Base-by-base conservation (phyloP, 2,113 vertebrate species). In the Triplophysa dalaica region DNA sequence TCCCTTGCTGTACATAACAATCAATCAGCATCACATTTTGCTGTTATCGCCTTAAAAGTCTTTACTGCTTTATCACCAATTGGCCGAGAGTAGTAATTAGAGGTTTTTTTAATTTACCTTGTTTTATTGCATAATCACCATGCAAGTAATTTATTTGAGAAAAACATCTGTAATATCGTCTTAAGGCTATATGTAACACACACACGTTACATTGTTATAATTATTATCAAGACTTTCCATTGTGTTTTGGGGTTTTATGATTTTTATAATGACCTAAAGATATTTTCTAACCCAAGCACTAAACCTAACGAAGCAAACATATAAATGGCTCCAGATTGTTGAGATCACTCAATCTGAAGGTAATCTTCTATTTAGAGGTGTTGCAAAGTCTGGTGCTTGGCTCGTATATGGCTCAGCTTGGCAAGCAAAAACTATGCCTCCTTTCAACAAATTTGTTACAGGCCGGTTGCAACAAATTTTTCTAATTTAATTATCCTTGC, bases 401-500 rank as follows among this genome's bases (percentile, higher is more conserved):
- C 29, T 33, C 5, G 26, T 33, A 33, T 65, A 14, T 62, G 38
- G 54, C 38, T 10, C 38, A 70, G 52, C 48, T 8, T 67, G 62
- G 56, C 54, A 73, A 70, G 66, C 75, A 14, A 77, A 77, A 21
- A 64, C 41, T 8, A 61, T 22, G 14, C 63, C 78, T 45, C 38
- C 16, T 70, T 16, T 26, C 33, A 45, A 79, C 70, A 80, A 78
- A 52, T 14, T 3, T 52, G 50, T 52, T 52, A 2, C 54, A 11
- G 29, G n/a, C 24, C 63, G 56, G 29, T 26, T 83, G 33, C 62
- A 72, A 61, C 58, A 13, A 26, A 33, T 67, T 69, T 67, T 75
- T 66, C 52, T 73, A 79, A 83, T 83, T 75, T 19, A 67, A 74
- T 70, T 79, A 62, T 24, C 43, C 38, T 19, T 78, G 10, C 9